Conservation (phyloP, 2,888 invertebrate species). For the Parapristionchus giblindavisi region DNA sequence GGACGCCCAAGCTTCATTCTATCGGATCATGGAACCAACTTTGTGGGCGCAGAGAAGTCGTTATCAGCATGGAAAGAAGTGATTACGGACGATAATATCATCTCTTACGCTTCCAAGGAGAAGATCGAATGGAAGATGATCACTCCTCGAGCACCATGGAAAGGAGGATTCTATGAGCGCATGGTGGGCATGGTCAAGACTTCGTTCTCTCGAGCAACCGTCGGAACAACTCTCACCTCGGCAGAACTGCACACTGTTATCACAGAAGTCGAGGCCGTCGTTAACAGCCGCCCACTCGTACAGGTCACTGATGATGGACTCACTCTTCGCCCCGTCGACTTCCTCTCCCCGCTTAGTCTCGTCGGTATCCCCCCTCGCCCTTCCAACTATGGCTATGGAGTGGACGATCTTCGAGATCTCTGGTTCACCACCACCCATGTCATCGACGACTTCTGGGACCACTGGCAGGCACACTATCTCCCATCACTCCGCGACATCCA, state of each 20-base stretch:
- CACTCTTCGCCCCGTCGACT: constrained; percentile 5
- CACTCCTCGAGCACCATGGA: constrained; percentile 71
- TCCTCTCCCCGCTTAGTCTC: background rate
- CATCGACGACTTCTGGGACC: background rate
- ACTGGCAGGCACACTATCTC: background rate
- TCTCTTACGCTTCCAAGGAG: constrained; percentile 30
- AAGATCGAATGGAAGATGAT: constrained; percentile 68
- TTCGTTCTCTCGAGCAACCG: background rate
- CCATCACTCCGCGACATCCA: background rate
- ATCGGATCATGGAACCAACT: constrained; percentile 71
- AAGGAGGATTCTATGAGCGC: constrained; percentile 72
- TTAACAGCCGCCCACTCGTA: constrained; percentile 14
- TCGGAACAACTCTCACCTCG: background rate
- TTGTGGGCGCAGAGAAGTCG: constrained; percentile 56
- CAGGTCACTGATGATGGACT: background rate
- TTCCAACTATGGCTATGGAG: background rate
- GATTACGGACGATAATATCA: background rate
- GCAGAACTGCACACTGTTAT: background rate
- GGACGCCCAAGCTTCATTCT: constrained; percentile 62
- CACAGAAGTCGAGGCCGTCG: constrained; percentile 8
- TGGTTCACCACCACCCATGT: background rate
- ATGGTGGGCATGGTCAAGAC: constrained; percentile 61
- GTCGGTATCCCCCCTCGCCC: background rate
- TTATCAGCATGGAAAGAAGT: background rate
- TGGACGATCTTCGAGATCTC: background rate